Base-by-base conservation (phyloP, 2,797 vertebrate species). In the Danio jaintianensis region DNA sequence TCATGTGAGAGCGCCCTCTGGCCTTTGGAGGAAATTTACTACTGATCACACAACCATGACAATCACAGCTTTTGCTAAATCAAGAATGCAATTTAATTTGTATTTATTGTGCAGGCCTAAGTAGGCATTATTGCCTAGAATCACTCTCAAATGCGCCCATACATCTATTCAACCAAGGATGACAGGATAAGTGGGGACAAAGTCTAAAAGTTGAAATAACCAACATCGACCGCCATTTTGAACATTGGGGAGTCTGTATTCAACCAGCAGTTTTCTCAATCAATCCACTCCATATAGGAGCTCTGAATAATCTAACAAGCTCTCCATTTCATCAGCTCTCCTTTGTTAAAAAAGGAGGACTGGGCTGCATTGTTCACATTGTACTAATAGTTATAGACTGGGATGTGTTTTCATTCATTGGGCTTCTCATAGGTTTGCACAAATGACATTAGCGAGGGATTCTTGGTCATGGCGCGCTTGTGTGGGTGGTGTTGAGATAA, bases 401-500 rank as follows among this genome's bases (percentile, higher is more conserved):
- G 59, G 15, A 45, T 45, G 55, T 53, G 12, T 55, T 59, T 48
- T 43, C 6, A 45, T 45, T 63, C 47, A 62, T 36, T 16, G 63
- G 10, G 45, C n/a, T 56, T 62, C 22, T 68, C n/a, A 59, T 40
- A 72, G 40, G n/a, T n/a, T 61, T 47, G 45, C 43, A 64, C 59
- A 70, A 61, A 43, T 64, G 38, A 64, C 36, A 55, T 61, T 58
- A 78, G n/a, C n/a, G 9, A 62, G 11, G 29, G 63, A 9, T 59
- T 50, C 20, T 43, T 61, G 36, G 6, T 36, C 64, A 29, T 38
- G 55, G 56, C 36, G 15, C 67, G 69, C 68, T 50, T 74, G 18
- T 73, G 69, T 52, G 56, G 11, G 5, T 29, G 15, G 59, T 79
- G 38, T 43, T 76, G 55, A 82, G 75, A 78, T 61, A 52, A 52